These are phyloP conservation scores for Cyprinodon tularosa DNA, from an alignment of 2,113 vertebrate species.

Conservation along the genomic window DNA sequence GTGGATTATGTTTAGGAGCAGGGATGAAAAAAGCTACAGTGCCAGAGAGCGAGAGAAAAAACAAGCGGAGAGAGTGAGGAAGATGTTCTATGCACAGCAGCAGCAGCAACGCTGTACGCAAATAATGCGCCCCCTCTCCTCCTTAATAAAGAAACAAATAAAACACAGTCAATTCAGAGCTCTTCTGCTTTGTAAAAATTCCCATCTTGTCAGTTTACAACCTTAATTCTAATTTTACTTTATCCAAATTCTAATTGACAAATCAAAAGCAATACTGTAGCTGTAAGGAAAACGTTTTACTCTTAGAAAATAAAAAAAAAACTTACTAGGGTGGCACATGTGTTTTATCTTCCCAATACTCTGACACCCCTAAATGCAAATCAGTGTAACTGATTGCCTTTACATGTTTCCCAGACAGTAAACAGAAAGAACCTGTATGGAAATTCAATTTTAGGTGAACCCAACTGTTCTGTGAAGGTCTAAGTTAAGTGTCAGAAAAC, in stretches of 20 bases:
- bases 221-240: not conserved
- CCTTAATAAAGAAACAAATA: slow-evolving; percentile 18
- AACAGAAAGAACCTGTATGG: too few species aligned
- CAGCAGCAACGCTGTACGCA: slow-evolving; percentile 46
- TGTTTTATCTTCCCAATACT: not conserved
- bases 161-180: not conserved
- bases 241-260: not conserved
- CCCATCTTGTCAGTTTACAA: not conserved
- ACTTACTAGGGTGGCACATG: not conserved
- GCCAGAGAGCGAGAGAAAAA: slow-evolving; percentile 34
- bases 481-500: too few species aligned
- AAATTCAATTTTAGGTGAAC: too few species aligned
- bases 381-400: not conserved
- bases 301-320: not conserved
- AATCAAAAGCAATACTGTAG: not conserved
- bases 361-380: not conserved
- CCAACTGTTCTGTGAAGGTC: too few species aligned
- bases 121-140: slow-evolving; percentile 30
- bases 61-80: slow-evolving; percentile 22
- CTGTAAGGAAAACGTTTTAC: not conserved
- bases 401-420: not conserved
- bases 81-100: slow-evolving; percentile 51
- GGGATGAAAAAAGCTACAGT: slow-evolving; percentile 62
- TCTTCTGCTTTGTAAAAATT: not conserved
- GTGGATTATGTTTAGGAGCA: slow-evolving; percentile 60